Percentiles rank a stretch among this genome's conserved stretches.
Evolutionary conservation across 2,113 vertebrate genomes (phyloP).

Genomic region (Fukomys damarensis): DNA sequence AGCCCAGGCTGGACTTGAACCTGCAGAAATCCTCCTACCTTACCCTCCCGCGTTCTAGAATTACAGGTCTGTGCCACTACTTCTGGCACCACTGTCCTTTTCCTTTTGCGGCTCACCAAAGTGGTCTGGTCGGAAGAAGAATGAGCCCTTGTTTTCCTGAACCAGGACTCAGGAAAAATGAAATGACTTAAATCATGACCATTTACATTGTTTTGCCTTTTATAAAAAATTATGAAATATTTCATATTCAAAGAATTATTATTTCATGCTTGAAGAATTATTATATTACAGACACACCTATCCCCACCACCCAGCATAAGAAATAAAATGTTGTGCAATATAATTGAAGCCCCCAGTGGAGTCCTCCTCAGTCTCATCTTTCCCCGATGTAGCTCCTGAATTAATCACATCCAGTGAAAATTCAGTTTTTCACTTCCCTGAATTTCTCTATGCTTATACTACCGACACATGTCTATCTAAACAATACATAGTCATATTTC

Average conservation of each 20-base stretch:
- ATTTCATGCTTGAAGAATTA: constrained; percentile 43
- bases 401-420: background rate
- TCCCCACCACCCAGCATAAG: background rate
- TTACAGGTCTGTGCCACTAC: background rate
- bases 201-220: constrained; percentile 1
- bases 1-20: background rate
- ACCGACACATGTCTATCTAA: background rate
- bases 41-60: background rate
- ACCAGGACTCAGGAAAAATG: background rate
- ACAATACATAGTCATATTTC: background rate
- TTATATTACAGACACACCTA: constrained; percentile 20
- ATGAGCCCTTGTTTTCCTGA: background rate
- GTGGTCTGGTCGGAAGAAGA: background rate
- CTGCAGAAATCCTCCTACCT: background rate
- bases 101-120: background rate
- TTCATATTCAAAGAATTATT: constrained; percentile 40
- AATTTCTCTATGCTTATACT: background rate
- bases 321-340: background rate
- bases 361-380: background rate
- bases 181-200: background rate
- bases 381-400: background rate
- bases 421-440: background rate
- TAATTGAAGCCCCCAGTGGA: background rate
- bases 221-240: constrained; percentile 22
- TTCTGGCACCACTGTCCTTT: background rate